Conservation (phyloP, 1,140 invertebrate species). For the Nomia melanderi region DNA sequence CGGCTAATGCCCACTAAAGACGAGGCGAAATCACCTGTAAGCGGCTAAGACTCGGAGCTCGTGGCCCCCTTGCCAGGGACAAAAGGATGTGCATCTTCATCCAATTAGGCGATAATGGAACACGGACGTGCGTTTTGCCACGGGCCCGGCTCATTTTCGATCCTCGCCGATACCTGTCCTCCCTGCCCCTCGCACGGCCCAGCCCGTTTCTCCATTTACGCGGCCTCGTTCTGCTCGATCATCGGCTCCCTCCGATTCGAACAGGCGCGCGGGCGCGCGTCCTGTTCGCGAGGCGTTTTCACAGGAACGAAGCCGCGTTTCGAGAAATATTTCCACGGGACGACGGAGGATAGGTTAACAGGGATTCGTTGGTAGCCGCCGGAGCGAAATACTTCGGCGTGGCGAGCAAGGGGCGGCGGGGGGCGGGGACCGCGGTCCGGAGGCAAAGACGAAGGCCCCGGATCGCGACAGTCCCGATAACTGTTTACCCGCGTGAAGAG, state of each 20-base stretch:
- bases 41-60: constrained; percentile 44
- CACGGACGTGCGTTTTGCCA: constrained; percentile 61
- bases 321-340: neutral
- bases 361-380: neutral
- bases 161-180: constrained; percentile 22
- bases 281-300: too few relatives aligned
- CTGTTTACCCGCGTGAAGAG: constrained; percentile 75
- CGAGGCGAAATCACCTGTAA: constrained; percentile 33
- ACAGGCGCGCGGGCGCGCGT: too few relatives aligned
- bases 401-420: neutral
- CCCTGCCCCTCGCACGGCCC: neutral
- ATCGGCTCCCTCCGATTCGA: too few relatives aligned
- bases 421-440: neutral
- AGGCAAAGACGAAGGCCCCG: constrained; percentile 38
- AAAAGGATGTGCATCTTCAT: constrained; percentile 76
- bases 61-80: constrained; percentile 51
- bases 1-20: constrained; percentile 49
- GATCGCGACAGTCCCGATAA: constrained; percentile 69
- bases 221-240: neutral
- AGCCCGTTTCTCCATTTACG: too few relatives aligned
- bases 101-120: constrained; percentile 74
- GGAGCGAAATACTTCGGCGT: neutral
- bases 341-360: neutral
- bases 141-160: constrained; percentile 53
- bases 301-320: neutral